Evolutionary conservation across 2,888 invertebrate species (phyloP), one percentile per base, ranked within the genome.

Genomic region (Apamea monoglypha): DNA sequence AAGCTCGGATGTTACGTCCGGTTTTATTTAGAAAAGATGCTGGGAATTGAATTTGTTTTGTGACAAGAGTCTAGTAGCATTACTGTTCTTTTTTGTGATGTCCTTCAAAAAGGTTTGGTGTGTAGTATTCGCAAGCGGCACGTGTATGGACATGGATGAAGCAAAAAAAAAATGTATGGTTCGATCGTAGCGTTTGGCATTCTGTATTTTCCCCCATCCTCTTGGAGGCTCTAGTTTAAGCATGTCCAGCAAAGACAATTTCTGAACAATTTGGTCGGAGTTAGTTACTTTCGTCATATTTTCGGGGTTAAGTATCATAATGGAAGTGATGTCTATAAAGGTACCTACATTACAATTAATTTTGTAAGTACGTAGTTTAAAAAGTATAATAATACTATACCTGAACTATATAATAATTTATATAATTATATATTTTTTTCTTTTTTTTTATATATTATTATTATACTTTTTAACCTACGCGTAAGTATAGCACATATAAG

Each of bases 1-100:
- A 87, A 82, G 72, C 86, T 83, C 79, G 69, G 85, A 78, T 81
- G 72, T 83, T 77, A 61, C 89, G 76, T 87, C 86, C 86, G 87
- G 80, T 68, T 79, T 69, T 64, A 12, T 56, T 44, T 14, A n/a
- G 21, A 56, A 82, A 80, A 76, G 64, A 50, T 40, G 66, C 40
- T 64, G 47, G 16, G 56, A 68, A 47, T 64, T 36, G 50, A 64
- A 59, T 85, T 72, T 10, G 16, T 59, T 40, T 63, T 47, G 4
- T 21, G 25, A 53, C 18, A 36, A 70, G 25, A 50, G 8, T 36
- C 36, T 25, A 71, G 12, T 3, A 70, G 25, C 2, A 53, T 53
- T 14, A 25, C 36, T 53, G 18, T 53, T 53, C 3, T n/a, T 18
- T 69, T 36, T 36, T 36, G n/a, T 3, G 25, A 53, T n/a, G 36